phyloP scores from a whole-genome alignment of 2,888 invertebrate genomes.

The Epinotia demarniana region DNA sequence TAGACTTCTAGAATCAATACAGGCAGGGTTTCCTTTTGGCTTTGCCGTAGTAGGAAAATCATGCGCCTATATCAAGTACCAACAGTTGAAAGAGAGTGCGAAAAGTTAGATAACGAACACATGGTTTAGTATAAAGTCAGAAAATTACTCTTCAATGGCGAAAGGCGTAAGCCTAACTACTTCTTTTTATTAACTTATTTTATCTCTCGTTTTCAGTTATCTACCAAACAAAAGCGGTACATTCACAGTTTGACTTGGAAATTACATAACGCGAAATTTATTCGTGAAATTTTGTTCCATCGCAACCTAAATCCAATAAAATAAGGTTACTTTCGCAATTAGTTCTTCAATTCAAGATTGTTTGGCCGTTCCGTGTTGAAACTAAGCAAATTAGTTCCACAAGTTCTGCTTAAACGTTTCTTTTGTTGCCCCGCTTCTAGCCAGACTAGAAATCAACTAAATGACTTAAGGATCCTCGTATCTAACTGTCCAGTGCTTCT shows the following conservation, averaged over 20 bases:
- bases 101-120: too few relatives aligned
- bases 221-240: background rate
- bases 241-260: slow-evolving; percentile 1
- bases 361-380: slow-evolving; percentile 12
- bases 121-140: too few relatives aligned
- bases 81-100: too few relatives aligned
- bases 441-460: background rate
- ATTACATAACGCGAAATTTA: background rate
- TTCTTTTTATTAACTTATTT: too few relatives aligned
- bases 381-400: slow-evolving; percentile 28
- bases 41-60: too few relatives aligned
- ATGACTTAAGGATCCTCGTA: slow-evolving; percentile 5
- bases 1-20: too few relatives aligned
- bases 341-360: slow-evolving; percentile 25
- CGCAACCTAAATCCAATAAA: slow-evolving; percentile 20
- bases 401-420: slow-evolving; percentile 19
- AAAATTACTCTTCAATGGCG: too few relatives aligned
- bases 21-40: too few relatives aligned
- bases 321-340: slow-evolving; percentile 30
- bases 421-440: slow-evolving; percentile 8
- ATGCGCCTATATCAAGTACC: too few relatives aligned
- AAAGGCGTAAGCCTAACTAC: too few relatives aligned
- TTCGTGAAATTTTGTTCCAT: background rate
- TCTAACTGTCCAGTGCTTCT: background rate
- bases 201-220: background rate